A percentile compares a stretch with the other conserved stretches of the same genome.
Evolutionary conservation across 1,140 invertebrate species (phyloP).

Genomic region (Ips typographus): DNA sequence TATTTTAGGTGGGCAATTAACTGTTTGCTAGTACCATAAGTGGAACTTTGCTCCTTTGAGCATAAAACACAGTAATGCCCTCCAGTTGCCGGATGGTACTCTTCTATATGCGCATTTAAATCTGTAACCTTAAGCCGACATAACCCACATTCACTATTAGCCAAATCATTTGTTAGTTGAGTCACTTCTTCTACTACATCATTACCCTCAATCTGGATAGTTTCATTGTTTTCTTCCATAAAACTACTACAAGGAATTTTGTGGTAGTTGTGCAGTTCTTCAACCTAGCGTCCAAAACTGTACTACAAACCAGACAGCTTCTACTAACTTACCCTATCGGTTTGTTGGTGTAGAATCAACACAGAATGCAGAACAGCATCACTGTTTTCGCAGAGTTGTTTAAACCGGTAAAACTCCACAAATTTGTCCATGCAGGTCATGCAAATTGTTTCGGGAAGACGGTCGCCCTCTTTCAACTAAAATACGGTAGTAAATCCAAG

Average conservation of each 20-base stretch:
- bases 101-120: conserved; percentile 4
- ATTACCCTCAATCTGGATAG: too few species aligned
- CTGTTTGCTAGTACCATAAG: conserved; percentile 38
- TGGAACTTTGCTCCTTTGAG: conserved; percentile 40
- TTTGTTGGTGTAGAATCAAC: too few species aligned
- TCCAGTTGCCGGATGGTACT: conserved; percentile 17
- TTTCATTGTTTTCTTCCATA: too few species aligned
- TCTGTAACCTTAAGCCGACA: too few species aligned
- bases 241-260: too few species aligned
- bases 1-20: conserved; percentile 44
- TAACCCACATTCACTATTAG: too few species aligned
- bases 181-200: too few species aligned
- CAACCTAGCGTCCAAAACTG: too few species aligned
- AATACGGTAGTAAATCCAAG: conserved; percentile 4
- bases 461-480: conserved; percentile 27
- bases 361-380: conserved; percentile 1
- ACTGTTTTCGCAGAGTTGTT: conserved; percentile 29
- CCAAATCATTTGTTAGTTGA: too few species aligned
- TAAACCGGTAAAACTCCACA: conserved; percentile 32
- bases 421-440: conserved; percentile 26
- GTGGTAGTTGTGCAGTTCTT: too few species aligned
- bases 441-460: conserved; percentile 36
- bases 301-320: too few species aligned
- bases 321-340: too few species aligned
- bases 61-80: conserved; percentile 44